phyloP scores from a whole-genome alignment of 1,140 invertebrate species.

The Aphaenogaster floridana region DNA sequence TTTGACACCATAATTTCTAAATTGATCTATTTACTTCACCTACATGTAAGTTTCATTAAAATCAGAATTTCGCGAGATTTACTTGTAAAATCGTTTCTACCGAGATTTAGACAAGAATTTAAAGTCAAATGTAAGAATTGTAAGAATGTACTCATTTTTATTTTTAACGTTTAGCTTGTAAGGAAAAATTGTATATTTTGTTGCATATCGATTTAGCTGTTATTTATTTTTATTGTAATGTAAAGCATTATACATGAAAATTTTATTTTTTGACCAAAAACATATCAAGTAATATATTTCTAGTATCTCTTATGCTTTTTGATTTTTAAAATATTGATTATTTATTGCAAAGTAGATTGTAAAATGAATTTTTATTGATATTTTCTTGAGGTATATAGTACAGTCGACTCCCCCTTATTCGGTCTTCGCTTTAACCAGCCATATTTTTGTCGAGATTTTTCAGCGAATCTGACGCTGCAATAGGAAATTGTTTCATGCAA shows the following conservation, averaged over 20 bases:
- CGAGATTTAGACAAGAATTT: neutral
- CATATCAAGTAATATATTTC: conserved; percentile 17
- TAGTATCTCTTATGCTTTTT: neutral
- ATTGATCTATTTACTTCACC: too few relatives aligned
- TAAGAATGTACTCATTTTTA: neutral
- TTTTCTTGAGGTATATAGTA: conserved; percentile 29
- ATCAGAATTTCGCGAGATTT: too few relatives aligned
- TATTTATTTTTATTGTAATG: conserved; percentile 43
- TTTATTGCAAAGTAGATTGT: neutral
- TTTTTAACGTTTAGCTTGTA: conserved; percentile 7
- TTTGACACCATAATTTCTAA: too few relatives aligned
- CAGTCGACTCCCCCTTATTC: neutral
- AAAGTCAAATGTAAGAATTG: neutral
- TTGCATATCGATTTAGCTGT: conserved; percentile 19
- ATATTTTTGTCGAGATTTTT: too few relatives aligned
- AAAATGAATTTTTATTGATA: conserved; percentile 27
- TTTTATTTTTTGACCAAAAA: conserved; percentile 17
- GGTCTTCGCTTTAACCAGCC: too few relatives aligned
- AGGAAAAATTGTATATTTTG: conserved; percentile 45
- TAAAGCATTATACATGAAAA: neutral
- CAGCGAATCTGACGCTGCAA: too few relatives aligned
- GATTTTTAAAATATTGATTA: conserved; percentile 6
- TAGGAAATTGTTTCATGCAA: too few relatives aligned
- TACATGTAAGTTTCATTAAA: too few relatives aligned
- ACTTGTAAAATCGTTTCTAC: neutral